phyloP scores from a whole-genome alignment of 2,888 invertebrate species.

The Chaetogeoica ovagalla region DNA sequence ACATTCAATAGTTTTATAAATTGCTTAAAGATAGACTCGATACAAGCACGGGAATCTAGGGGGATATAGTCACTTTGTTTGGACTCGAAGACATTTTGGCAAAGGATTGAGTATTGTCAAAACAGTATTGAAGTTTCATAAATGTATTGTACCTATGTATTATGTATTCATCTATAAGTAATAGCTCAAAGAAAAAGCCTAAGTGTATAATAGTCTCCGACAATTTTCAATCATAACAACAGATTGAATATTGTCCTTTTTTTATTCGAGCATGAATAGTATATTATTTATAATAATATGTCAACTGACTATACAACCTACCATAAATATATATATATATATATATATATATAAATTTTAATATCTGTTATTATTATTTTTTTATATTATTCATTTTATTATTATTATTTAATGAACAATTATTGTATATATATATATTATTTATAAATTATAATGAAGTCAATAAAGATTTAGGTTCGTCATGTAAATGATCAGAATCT shows the following conservation, averaged over 20 bases:
- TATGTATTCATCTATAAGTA: conserved; percentile 1
- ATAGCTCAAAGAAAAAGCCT: not conserved
- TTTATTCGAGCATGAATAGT: not conserved
- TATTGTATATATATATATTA: conserved; percentile 41
- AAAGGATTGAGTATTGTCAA: not conserved
- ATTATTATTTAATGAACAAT: conserved; percentile 38
- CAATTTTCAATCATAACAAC: not conserved
- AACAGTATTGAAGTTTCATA: not conserved
- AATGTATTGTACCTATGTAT: conserved; percentile 3
- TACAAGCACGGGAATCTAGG: too few relatives aligned
- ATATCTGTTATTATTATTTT: conserved; percentile 50
- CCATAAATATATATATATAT: conserved; percentile 5
- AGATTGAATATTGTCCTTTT: not conserved
- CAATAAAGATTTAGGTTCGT: conserved; percentile 33
- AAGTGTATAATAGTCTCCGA: not conserved
- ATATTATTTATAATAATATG: conserved; percentile 11
- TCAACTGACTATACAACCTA: conserved; percentile 39
- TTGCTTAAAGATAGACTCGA: too few relatives aligned
- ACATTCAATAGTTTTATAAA: too few relatives aligned
- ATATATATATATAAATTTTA: conserved; percentile 40
- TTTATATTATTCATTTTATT: conserved; percentile 43
- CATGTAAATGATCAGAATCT: conserved; percentile 1
- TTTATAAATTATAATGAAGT: conserved; percentile 41
- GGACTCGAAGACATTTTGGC: not conserved
- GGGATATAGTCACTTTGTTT: too few relatives aligned